A percentile compares a stretch with the other conserved stretches of the same genome.
phyloP scores from a whole-genome alignment of 2,888 invertebrate genomes.

The Cantharis flavilabris region DNA sequence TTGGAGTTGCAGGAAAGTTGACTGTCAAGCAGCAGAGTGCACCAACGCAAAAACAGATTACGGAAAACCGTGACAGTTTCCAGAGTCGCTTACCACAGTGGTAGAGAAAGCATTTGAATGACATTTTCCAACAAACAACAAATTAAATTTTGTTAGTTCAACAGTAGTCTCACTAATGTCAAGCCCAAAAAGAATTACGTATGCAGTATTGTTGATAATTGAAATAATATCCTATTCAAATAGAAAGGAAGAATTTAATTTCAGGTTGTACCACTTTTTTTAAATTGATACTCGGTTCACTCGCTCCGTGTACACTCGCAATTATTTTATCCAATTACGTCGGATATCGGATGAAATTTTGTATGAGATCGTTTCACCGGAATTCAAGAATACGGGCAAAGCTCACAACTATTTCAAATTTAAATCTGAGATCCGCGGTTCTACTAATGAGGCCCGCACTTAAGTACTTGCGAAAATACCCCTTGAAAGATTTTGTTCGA shows the following conservation, averaged over 20 bases:
- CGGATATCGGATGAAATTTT: constrained; percentile 46
- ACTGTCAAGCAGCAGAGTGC: constrained; percentile 21
- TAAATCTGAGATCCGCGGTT: constrained; percentile 36
- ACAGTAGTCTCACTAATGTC: constrained; percentile 30
- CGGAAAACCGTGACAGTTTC: constrained; percentile 35
- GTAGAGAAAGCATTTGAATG: constrained; percentile 23
- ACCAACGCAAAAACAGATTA: constrained; percentile 32
- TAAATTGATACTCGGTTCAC: constrained; percentile 43
- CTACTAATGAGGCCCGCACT: constrained; percentile 33
- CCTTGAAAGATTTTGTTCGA: constrained; percentile 11
- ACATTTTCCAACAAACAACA: constrained; percentile 37
- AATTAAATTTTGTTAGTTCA: constrained; percentile 41
- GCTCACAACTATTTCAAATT: constrained; percentile 41
- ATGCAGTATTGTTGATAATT: constrained; percentile 42
- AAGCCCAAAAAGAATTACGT: constrained; percentile 32
- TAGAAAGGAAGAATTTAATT: constrained; percentile 49
- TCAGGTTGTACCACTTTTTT: constrained; percentile 37
- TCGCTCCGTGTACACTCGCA: constrained; percentile 42
- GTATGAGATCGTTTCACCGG: constrained; percentile 45
- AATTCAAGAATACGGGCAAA: constrained; percentile 42
- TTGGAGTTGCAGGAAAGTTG: constrained; percentile 34
- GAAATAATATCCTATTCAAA: constrained; percentile 48
- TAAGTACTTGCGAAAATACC: constrained; percentile 18
- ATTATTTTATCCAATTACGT: constrained; percentile 52
- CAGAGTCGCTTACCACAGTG: constrained; percentile 34